phyloP scores from a whole-genome alignment of 2,888 invertebrate genomes.

The Nymphalis urticae region DNA sequence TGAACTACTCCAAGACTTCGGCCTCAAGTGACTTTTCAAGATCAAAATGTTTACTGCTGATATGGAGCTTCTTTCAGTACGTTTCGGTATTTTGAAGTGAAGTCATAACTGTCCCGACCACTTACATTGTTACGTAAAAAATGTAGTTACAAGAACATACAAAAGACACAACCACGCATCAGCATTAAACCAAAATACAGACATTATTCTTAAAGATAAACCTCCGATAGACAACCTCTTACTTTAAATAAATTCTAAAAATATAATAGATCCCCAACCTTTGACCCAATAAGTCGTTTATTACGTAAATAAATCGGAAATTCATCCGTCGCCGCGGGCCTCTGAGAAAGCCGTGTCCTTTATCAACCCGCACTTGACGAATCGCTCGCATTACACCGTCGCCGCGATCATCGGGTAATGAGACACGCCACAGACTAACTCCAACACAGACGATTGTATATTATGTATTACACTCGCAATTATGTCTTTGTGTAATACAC shows the following conservation, averaged over 20 bases:
- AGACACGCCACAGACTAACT: constrained; percentile 49
- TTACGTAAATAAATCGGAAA: constrained; percentile 28
- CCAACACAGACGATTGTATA: constrained; percentile 4
- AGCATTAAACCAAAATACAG: too few species aligned
- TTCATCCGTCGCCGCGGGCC: constrained; percentile 27
- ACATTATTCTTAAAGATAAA: too few species aligned
- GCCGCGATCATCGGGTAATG: constrained; percentile 65
- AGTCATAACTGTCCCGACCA: too few species aligned
- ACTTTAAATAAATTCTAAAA: constrained; percentile 9
- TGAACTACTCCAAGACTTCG: too few species aligned
- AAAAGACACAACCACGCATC: too few species aligned
- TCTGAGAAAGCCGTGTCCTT: constrained; percentile 75
- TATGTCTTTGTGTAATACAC: background rate
- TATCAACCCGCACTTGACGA: constrained; percentile 61
- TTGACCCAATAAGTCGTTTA: constrained; percentile 28
- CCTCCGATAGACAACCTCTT: background rate
- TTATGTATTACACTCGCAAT: background rate
- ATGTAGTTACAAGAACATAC: too few species aligned
- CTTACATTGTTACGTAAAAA: too few species aligned
- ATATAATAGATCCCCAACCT: constrained; percentile 19
- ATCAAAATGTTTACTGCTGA: too few species aligned
- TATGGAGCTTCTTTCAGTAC: too few species aligned
- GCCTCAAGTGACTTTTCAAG: too few species aligned
- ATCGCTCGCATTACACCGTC: constrained; percentile 67
- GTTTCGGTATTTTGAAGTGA: too few species aligned